Evolutionary conservation across 2,113 vertebrate genomes (phyloP), one percentile per base, ranked within the genome.

Genomic region (Corynorhinus townsendii): DNA sequence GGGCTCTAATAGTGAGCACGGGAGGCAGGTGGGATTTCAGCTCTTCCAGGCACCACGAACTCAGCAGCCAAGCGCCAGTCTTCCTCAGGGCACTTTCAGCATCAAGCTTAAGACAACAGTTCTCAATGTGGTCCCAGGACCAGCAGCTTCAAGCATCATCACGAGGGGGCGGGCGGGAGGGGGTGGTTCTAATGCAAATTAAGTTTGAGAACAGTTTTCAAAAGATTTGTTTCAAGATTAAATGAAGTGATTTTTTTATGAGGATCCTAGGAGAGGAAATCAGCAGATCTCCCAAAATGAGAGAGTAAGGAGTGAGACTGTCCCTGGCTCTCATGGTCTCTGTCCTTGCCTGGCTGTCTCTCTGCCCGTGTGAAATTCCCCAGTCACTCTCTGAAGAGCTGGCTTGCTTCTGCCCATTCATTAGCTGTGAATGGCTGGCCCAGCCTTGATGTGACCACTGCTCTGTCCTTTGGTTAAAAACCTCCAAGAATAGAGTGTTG

Each of bases 141-240:
- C 69, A 82, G 26, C 33, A 79, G 26, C 62, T 43, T 30, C 26
- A 62, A 49, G 45, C 43, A 11, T 49, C 64, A 69, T 35, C 59
- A 40, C 30, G 15, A 0, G 66, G 1, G 15, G 15, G 4, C n/a
- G 47, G 38, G 7, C 0, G 19, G 17, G 54, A 3, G 15, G 1
- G 16, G 8, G 5, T 30, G 59, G 35, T 64, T 62, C 4, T 6
- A n/a, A 77, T 91, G 40, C 62, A 76, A 96, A 86, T 54, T 68
- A 43, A 43, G 26, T 94, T 73, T 91, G 72, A 94, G 62, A 89
- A 38, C 28, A 80, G 17, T 80, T 94, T 96, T 82, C 40, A 52
- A 35, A 94, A 35, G 26, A 59, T 40, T 72, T 87, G 82, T 92
- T 88, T 75, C 49, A 89, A 86, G 72, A 14, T 30, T 40, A 73